Evolutionary conservation across 2,888 invertebrate species (phyloP).

Genomic region (Villa cingulata): DNA sequence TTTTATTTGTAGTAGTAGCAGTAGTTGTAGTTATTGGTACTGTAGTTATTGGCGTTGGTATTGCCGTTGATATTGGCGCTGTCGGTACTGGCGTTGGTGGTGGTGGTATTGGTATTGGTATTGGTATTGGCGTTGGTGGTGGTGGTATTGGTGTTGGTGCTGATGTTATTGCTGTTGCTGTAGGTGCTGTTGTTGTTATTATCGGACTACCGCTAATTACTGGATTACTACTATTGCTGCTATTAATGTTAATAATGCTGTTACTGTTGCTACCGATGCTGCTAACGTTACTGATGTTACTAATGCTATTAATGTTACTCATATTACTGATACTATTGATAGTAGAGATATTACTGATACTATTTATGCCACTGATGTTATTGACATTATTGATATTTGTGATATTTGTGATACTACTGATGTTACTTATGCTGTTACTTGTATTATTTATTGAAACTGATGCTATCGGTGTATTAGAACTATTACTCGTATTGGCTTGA

Average conservation of each 20-base stretch:
- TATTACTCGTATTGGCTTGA: background rate
- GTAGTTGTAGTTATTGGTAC: constrained; percentile 24
- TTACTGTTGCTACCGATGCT: background rate
- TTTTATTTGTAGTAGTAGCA: constrained; percentile 18
- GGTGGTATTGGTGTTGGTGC: constrained; percentile 4
- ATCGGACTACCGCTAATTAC: background rate
- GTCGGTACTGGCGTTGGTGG: constrained; percentile 20
- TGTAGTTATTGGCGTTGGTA: constrained; percentile 2
- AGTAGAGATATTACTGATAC: too few species aligned
- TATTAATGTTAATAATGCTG: too few species aligned
- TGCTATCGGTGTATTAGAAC: background rate
- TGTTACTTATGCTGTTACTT: too few species aligned
- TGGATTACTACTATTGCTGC: background rate
- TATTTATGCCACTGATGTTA: too few species aligned
- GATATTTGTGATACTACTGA: too few species aligned
- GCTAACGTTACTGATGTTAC: too few species aligned
- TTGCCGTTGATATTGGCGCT: constrained; percentile 26
- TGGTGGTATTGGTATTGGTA: constrained; percentile 10
- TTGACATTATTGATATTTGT: too few species aligned
- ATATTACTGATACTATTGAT: too few species aligned
- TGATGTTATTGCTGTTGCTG: constrained; percentile 10
- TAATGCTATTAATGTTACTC: too few species aligned
- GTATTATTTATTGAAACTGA: background rate
- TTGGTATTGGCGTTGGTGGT: constrained; percentile 3
- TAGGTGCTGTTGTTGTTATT: constrained; percentile 1